Evolutionary conservation across 2,113 vertebrate species (phyloP).

Genomic region (Tauraco erythrolophus): DNA sequence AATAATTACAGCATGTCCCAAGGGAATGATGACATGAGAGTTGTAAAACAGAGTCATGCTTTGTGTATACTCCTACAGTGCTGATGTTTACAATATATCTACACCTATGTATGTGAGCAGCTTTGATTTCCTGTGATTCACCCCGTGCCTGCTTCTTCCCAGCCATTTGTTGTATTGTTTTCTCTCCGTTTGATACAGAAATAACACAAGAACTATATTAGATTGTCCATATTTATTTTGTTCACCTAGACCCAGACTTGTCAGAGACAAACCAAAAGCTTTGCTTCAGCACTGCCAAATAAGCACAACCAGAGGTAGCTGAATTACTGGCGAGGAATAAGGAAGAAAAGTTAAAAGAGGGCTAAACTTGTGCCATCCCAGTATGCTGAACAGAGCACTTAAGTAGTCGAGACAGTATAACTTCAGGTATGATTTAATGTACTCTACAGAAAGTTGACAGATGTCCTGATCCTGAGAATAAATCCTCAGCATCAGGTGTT

Average conservation of each 20-base stretch:
- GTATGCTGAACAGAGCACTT: background rate
- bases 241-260: background rate
- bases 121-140: background rate
- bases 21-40: background rate
- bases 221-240: background rate
- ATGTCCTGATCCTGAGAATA: background rate
- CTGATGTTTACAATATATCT: background rate
- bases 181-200: background rate
- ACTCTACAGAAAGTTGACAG: background rate
- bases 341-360: background rate
- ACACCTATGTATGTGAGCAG: background rate
- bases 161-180: background rate
- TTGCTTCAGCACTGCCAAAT: background rate
- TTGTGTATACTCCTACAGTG: background rate
- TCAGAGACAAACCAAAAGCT: background rate
- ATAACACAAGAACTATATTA: background rate
- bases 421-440: background rate
- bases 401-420: background rate
- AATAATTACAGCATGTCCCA: background rate
- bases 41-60: background rate
- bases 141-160: background rate
- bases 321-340: background rate
- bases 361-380: background rate
- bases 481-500: background rate
- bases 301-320: background rate